A percentile compares a stretch with the other conserved stretches of the same genome.
phyloP scores from a whole-genome alignment of 1,140 invertebrate species.

The Caenorhabditis briggsae region DNA sequence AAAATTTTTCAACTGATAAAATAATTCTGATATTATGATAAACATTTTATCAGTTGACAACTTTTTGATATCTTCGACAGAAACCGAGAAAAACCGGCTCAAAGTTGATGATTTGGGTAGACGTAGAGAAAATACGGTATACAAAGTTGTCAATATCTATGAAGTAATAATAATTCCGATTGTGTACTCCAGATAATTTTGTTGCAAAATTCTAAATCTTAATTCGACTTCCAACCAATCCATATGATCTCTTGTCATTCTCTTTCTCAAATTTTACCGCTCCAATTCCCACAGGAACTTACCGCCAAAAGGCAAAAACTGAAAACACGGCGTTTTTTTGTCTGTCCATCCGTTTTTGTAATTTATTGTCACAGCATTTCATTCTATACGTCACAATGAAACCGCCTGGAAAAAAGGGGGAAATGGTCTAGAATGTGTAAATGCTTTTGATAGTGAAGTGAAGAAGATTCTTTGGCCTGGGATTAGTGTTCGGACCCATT shows the following conservation, averaged over 20 bases:
- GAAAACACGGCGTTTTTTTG: slow-evolving; percentile 41
- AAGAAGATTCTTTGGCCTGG: slow-evolving; percentile 27
- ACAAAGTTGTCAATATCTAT: no score
- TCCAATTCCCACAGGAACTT: slow-evolving; percentile 42
- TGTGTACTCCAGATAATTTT: no score
- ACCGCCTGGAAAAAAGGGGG: slow-evolving; percentile 5
- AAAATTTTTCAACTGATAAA: no score
- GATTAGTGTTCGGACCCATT: slow-evolving; percentile 55
- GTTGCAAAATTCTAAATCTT: background rate
- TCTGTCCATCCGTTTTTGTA: slow-evolving; percentile 28
- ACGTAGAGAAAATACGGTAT: no score
- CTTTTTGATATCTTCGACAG: no score
- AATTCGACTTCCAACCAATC: background rate
- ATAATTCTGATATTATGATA: no score
- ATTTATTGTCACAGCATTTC: slow-evolving; percentile 32
- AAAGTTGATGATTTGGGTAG: no score
- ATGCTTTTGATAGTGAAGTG: slow-evolving; percentile 1
- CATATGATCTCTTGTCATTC: background rate
- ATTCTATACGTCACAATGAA: slow-evolving; percentile 13
- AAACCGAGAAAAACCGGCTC: no score
- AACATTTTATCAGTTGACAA: no score
- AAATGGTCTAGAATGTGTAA: background rate
- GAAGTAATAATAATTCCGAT: no score
- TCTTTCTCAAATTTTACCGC: background rate
- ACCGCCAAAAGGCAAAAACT: slow-evolving; percentile 26